These are phyloP conservation scores for Hydractinia echinata DNA, from an alignment of 30 jellyfish, hydroid and myxozoan species.

Conservation along the genomic window DNA sequence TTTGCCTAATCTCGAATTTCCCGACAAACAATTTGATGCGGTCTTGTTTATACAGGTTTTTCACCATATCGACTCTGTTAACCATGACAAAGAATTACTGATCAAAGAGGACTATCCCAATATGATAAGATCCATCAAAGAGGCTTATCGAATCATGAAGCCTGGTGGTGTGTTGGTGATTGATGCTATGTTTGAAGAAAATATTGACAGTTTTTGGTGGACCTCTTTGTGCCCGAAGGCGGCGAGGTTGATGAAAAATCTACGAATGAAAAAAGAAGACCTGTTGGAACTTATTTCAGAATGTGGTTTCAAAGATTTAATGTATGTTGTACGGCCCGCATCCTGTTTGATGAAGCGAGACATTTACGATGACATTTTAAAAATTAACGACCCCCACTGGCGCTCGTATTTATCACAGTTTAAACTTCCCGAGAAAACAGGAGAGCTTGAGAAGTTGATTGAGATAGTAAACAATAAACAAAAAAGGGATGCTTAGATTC, in stretches of 20 bases:
- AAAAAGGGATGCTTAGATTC: not conserved
- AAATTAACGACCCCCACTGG: conserved; percentile 18
- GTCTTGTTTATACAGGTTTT: conserved; percentile 66
- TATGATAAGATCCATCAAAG: conserved; percentile 33
- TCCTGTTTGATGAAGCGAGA: conserved; percentile 25
- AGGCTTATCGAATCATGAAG: conserved; percentile 71
- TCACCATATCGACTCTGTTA: conserved; percentile 60
- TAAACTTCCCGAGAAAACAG: conserved; percentile 20
- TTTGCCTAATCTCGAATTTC: conserved; percentile 65
- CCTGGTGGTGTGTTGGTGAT: conserved; percentile 84
- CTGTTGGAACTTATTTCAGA: not conserved
- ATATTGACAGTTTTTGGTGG: conserved; percentile 31
- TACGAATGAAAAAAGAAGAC: not conserved
- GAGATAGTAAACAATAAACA: conserved; percentile 13
- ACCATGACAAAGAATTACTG: not conserved
- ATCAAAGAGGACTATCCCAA: conserved; percentile 33
- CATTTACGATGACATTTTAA: conserved; percentile 15
- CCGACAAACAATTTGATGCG: conserved; percentile 69
- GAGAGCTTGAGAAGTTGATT: not conserved
- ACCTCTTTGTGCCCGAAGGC: conserved; percentile 29
- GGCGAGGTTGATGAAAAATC: conserved; percentile 12
- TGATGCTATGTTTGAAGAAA: conserved; percentile 35
- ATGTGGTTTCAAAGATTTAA: conserved; percentile 16
- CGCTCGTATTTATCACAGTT: conserved; percentile 14
- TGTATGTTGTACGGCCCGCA: conserved; percentile 1